Conservation (phyloP, 2,888 invertebrate species). For the Temnothorax unifasciatus region DNA sequence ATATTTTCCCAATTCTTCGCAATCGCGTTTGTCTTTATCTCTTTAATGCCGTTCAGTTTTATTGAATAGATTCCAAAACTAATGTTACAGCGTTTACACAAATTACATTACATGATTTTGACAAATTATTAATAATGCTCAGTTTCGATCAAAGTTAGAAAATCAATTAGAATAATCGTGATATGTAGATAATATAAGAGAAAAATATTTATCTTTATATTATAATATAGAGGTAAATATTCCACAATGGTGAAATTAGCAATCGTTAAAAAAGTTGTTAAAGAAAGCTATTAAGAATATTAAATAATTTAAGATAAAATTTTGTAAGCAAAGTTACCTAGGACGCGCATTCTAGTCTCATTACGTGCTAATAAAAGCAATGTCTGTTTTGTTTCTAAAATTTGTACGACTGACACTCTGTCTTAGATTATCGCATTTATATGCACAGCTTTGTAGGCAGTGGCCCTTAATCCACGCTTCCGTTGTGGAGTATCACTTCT, state of each 20-base stretch:
- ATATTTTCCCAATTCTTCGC: constrained; percentile 38
- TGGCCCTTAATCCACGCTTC: constrained; percentile 37
- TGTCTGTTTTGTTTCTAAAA: constrained; percentile 13
- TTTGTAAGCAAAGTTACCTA: neutral
- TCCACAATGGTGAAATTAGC: neutral
- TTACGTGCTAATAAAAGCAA: neutral
- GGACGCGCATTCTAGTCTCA: neutral
- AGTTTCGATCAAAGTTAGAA: neutral
- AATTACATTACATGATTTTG: neutral
- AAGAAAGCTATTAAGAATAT: neutral
- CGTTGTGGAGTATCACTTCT: constrained; percentile 35
- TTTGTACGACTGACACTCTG: neutral
- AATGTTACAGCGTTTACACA: neutral
- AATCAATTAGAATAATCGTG: neutral
- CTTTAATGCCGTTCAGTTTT: constrained; percentile 38
- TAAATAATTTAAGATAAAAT: constrained; percentile 4
- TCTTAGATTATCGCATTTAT: constrained; percentile 32
- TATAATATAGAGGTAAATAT: neutral
- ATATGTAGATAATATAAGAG: neutral
- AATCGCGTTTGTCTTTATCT: constrained; percentile 26
- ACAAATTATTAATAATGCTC: neutral
- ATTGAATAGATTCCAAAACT: constrained; percentile 18
- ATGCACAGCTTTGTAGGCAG: constrained; percentile 42
- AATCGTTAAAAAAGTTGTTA: neutral
- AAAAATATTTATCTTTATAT: neutral